Base-by-base conservation (phyloP, 2,888 invertebrate species). In the Melipona bicolor region DNA sequence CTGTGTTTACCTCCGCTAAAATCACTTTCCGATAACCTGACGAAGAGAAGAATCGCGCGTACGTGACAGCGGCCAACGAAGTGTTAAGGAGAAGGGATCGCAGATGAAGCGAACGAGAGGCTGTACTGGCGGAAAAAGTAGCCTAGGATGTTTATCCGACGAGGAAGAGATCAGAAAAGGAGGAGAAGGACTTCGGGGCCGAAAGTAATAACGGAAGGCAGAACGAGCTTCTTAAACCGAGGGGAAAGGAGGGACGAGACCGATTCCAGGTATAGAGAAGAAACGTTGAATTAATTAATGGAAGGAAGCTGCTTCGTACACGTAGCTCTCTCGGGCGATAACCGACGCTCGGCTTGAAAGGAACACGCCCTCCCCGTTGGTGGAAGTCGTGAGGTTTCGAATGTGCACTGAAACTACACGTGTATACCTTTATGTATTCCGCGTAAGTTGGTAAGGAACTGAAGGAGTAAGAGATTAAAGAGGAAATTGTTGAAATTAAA, bases 101-200 rank as follows among this genome's bases (percentile, higher is more conserved):
- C 78, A 69, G 77, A 81, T 80, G 80, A 81, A 86, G 50, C 71
- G 75, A 87, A 70, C 67, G 65, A 59, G 49, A 32, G 4, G 9
- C 24, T 17, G 17, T 24, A 17, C n/a, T 49, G 13, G 36, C n/a
- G 56, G 5, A 24, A 52, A 17, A 17, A 50, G 15, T 21, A 27
- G 68, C 62, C 17, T 4, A 27, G 32, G 70, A 78, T 56, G 62
- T 79, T 79, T 79, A 65, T 36, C 64, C 70, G 52, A 27, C 43
- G 21, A n/a, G 65, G 43, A 56, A 76, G 54, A 70, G 32, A 27
- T 52, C 62, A 77, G 69, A 77, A 70, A 70, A 17, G n/a, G 64
- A 36, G 27, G 65, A 78, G 15, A 65, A 61, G 15, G 56, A 73
- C 11, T 62, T 43, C 36, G 43, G 32, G 65, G 61, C 27, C 59